Evolutionary conservation across 2,113 vertebrate genomes (phyloP), one percentile per base, ranked within the genome.

Genomic region (Procapra przewalskii): DNA sequence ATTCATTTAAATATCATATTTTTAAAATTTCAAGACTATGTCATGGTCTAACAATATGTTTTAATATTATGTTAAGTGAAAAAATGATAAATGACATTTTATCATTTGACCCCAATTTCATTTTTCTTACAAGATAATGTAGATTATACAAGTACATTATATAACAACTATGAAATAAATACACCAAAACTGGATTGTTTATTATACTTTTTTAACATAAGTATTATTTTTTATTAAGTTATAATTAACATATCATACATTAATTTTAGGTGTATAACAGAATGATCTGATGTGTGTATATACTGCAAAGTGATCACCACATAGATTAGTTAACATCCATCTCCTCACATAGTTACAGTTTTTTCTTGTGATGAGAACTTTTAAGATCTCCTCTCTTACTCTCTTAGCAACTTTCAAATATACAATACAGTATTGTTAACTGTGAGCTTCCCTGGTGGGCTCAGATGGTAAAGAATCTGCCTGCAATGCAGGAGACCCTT

Each of bases 81-180:
- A 92, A 31, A 23, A 82, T 90, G 36, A 57, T 23, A 84, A 64
- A 29, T 88, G n/a, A 80, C 67, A 40, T 80, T 57, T 57, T 95
- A 52, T 86, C 23, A 64, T 92, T 25, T 48, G 43, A 97, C 3
- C 21, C 13, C 27, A 88, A 9, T 79, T 89, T 88, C 64, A 94
- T 97, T 92, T 91, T 88, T 93, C 40, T 84, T 83, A 81, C 36
- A 91, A 91, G 31, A 64, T 92, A 92, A 57, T 88, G 1, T 81
- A 31, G 85, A 62, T 93, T 95, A 14, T 45, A 52, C 88, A 43
- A 62, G 15, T 33, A 91, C 16, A 87, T 77, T 54, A 81, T 25
- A 43, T 27, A 95, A 87, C 40, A 83, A 25, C 75, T 67, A 67
- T 15, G 43, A 85, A 91, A 81, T 19, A 31, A n/a, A 6, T 90